Base-by-base conservation (phyloP, 2,797 vertebrate species). In the Streptopelia turtur region DNA sequence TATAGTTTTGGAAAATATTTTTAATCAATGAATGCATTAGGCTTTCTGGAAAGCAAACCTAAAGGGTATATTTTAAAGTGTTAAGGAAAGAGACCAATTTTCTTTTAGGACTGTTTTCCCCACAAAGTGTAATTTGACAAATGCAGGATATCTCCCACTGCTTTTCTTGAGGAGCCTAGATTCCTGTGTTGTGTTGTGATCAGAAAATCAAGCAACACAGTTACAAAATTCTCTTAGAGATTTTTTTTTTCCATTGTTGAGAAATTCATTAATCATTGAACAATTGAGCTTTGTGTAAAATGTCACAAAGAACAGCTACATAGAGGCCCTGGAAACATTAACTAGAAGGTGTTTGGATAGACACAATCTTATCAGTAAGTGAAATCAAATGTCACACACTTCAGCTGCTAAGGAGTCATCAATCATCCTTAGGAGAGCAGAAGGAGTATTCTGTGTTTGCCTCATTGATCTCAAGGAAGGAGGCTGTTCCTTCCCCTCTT, bases 341-440 rank as follows among this genome's bases (percentile, higher is more conserved):
- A 91, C 77, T 93, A 80, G 87, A 83, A 94, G 90, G 87, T 97
- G 87, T 96, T 95, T 83, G 75, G 90, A 71, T 72, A 90, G 92
- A 92, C 85, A 94, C 76, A 91, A 12, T 94, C 91, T 96, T 96
- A 97, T 96, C 96, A 92, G 91, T 43, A 56, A 95, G 41, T 88
- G 79, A 96, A 96, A 96, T 96, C 93, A 94, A 87, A 88, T 78
- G 93, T 97, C 95, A 96, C 84, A 89, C 95, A 94, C 87, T 96
- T 96, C 68, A 86, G 72, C 93, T 87, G 85, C 96, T 93, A 74
- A 91, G 95, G 70, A 84, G 87, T 96, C 91, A 96, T 96, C 95
- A 93, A 88, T 96, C 95, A 96, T 88, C 55, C 74, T 94, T 74
- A 68, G 70, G 30, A 83, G 88, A 53, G 69, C n/a, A 81, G 87